Evolutionary conservation across 2,113 vertebrate species (phyloP), one percentile per base, ranked within the genome.

Genomic region (Stercorarius parasiticus): DNA sequence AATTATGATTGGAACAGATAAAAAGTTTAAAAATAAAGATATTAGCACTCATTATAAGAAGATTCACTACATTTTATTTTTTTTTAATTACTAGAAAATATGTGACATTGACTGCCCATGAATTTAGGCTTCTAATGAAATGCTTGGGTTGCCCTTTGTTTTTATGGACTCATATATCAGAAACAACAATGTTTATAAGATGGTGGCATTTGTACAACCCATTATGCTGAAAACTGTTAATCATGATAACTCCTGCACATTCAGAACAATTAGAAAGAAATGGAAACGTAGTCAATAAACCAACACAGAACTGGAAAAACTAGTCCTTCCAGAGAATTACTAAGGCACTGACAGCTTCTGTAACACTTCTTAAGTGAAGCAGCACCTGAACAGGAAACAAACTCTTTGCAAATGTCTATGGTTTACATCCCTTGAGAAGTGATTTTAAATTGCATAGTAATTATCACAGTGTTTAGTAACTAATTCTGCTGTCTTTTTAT

Each of bases 1-100:
- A 96, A 94, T 93, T 95, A 93, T 82, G 49, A 86, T 65, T 80
- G 29, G 19, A 95, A 91, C 36, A 92, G 76, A 93, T 73, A 87
- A 96, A 71, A 61, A 71, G 4, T 74, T 93, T 88, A 27, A 93
- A 93, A 97, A 87, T 89, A 56, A 93, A 91, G 40, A 61, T 59
- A 82, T 77, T 85, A 91, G 15, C 49, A 43, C 20, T 83, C 56
- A 94, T 95, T 96, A 79, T 38, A 90, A 77, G 47, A 53, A 86
- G 38, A 84, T 67, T 86, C 13, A 69, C 18, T 62, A 8, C 8
- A 62, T 90, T 90, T 74, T 80, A 15, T 73, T 38, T 61, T 87
- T 55, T 88, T 70, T 40, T 49, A 84, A 65, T 82, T 93, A 61
- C 65, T 82, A 74, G 62, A 81, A 90, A 94, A 76, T n/a, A 52